Percentiles rank a stretch among this genome's conserved stretches.
phyloP scores from a whole-genome alignment of 2,113 vertebrate genomes.

The Tautogolabrus adspersus region DNA sequence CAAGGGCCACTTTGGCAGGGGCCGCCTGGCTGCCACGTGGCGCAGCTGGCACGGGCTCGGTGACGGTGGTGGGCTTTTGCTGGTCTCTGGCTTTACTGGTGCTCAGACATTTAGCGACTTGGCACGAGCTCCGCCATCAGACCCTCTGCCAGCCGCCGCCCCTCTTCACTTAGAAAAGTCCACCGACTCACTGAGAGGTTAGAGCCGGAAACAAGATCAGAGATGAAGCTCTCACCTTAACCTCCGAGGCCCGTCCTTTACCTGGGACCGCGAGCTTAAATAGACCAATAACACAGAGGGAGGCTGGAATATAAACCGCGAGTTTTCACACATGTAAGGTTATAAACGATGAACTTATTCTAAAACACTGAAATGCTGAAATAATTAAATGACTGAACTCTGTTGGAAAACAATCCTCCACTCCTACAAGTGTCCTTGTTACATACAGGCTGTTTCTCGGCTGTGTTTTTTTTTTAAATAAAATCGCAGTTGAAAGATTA shows the following conservation, averaged over 20 bases:
- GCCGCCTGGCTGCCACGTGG: constrained; percentile 82
- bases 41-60: constrained; percentile 82
- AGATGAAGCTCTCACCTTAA: constrained; percentile 17
- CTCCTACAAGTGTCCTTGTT: constrained; percentile 34
- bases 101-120: constrained; percentile 86
- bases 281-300: neutral
- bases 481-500: neutral
- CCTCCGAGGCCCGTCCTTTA: constrained; percentile 35
- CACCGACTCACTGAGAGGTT: constrained; percentile 31
- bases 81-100: constrained; percentile 80
- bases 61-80: constrained; percentile 71
- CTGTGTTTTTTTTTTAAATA: neutral
- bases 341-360: neutral
- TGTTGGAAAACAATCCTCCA: neutral
- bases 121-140: constrained; percentile 72
- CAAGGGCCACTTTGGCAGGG: constrained; percentile 85
- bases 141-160: constrained; percentile 70
- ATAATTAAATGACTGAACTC: neutral
- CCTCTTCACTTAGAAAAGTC: constrained; percentile 26
- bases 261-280: neutral
- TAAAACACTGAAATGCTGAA: neutral
- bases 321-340: neutral
- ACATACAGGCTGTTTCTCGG: neutral
- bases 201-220: constrained; percentile 22
- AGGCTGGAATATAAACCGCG: neutral